Base-by-base conservation (phyloP, 2,113 vertebrate genomes). In the Dipodomys ordii region DNA sequence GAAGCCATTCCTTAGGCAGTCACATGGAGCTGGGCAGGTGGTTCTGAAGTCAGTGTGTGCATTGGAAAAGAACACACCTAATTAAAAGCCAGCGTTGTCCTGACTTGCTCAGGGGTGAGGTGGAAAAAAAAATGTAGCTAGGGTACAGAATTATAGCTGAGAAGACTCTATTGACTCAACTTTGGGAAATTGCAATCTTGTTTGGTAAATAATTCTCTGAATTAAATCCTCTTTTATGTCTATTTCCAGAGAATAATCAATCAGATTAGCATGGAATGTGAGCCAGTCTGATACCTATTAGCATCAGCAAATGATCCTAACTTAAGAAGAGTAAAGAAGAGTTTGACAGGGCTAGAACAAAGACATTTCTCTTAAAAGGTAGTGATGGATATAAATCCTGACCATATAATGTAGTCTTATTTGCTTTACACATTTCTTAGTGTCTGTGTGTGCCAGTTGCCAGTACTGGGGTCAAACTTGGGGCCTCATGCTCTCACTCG, bases 141-240 rank as follows among this genome's bases (percentile, higher is more conserved):
- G 86, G 76, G 32, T 77, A 87, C 57, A 83, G 77, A 30, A 72
- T 90, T 30, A 71, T 10, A 22, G 28, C 3, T 35, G 79, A 85
- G 78, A 88, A 69, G 87, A 77, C 30, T 67, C 11, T 67, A 60
- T 35, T 86, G 35, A 65, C 28, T 81, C 13, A 79, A 44, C 72
- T 94, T 79, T 49, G 72, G 74, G 88, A 83, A 86, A 69, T 18
- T 35, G 46, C 27, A 69, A 68, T n/a, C 53, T 82, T 49, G 82
- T 30, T 19, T 94, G 88, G 65, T 32, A 92, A 67, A n/a, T 67
- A 39, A 89, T 32, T 91, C 32, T 89, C 67, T 71, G 68, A 88
- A 67, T 88, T 76, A 79, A 28, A 74, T 46, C 35, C 19, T 71
- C 22, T 83, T 83, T 84, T 82, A 65, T 85, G 30, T 86, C 57